Percentiles rank a stretch among this genome's conserved stretches.
phyloP scores from a whole-genome alignment of 2,888 invertebrate species.

The Lacanobia wlatinum region DNA sequence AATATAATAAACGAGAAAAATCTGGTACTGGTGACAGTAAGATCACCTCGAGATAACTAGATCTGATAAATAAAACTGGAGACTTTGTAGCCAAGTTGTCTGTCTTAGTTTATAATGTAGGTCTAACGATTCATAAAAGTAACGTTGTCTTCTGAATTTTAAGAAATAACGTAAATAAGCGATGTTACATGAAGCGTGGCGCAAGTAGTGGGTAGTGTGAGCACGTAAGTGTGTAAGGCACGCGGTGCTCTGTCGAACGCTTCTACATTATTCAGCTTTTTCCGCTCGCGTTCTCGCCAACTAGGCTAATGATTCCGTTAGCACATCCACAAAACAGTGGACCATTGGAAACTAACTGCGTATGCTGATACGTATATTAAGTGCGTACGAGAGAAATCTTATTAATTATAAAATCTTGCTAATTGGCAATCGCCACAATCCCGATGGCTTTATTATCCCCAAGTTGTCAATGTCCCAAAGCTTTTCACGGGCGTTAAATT shows the following conservation, averaged over 20 bases:
- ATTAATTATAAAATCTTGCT: slow-evolving; percentile 58
- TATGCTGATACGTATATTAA: slow-evolving; percentile 70
- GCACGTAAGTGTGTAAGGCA: slow-evolving; percentile 62
- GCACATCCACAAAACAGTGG: slow-evolving; percentile 86
- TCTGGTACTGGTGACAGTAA: not conserved
- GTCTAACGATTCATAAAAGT: slow-evolving; percentile 36
- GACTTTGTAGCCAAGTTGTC: not conserved
- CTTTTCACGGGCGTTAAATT: not conserved
- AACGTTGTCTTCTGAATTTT: slow-evolving; percentile 27
- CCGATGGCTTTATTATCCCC: not conserved
- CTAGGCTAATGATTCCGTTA: slow-evolving; percentile 90
- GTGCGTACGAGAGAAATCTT: slow-evolving; percentile 66
- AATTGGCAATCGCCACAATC: slow-evolving; percentile 17
- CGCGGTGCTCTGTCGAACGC: slow-evolving; percentile 68
- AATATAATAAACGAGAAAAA: not conserved
- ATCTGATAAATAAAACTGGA: not conserved
- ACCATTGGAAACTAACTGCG: slow-evolving; percentile 85
- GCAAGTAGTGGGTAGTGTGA: slow-evolving; percentile 46
- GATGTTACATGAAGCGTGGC: slow-evolving; percentile 70
- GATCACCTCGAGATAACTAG: not conserved
- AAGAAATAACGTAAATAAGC: slow-evolving; percentile 62
- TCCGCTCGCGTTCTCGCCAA: slow-evolving; percentile 84
- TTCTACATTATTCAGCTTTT: slow-evolving; percentile 86
- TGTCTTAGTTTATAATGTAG: slow-evolving; percentile 18
- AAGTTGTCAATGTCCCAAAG: too few relatives aligned